These are phyloP conservation scores for Copidosoma aretas DNA, from an alignment of 2,888 invertebrate genomes.

Conservation along the genomic window DNA sequence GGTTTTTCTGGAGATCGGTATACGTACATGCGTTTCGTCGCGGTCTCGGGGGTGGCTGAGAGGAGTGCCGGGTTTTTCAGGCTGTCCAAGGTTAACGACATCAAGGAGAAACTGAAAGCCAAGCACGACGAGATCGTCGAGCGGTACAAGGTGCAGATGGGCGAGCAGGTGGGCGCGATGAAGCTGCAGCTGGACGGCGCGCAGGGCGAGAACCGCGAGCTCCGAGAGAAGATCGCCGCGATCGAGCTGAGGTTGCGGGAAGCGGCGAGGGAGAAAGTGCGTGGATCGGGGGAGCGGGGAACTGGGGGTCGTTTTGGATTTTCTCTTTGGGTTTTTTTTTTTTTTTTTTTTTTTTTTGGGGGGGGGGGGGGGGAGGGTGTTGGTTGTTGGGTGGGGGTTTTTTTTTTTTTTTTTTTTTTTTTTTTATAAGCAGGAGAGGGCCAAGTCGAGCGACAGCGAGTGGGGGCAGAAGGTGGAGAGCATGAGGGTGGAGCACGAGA, in stretches of 20 bases:
- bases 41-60: no score
- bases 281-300: background rate
- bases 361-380: constrained; percentile 44
- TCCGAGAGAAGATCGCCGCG: constrained; percentile 38
- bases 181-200: constrained; percentile 42
- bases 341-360: constrained; percentile 30
- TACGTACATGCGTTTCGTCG: background rate
- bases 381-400: background rate
- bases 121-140: constrained; percentile 45
- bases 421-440: constrained; percentile 41
- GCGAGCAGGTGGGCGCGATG: constrained; percentile 42
- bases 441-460: constrained; percentile 40
- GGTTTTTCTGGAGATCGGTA: background rate
- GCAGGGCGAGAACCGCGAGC: constrained; percentile 40
- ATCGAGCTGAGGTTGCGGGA: constrained; percentile 47
- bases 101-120: constrained; percentile 42
- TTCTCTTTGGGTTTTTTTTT: no score
- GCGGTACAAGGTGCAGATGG: constrained; percentile 43
- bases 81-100: constrained; percentile 44
- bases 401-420: background rate
- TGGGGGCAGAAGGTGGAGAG: constrained; percentile 46
- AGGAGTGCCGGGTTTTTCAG: constrained; percentile 25
- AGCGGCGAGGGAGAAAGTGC: constrained; percentile 23
- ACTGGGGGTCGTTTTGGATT: no score
- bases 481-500: constrained; percentile 45